phyloP scores from a whole-genome alignment of 2,797 vertebrate species.

The Peromyscus nudipes region DNA sequence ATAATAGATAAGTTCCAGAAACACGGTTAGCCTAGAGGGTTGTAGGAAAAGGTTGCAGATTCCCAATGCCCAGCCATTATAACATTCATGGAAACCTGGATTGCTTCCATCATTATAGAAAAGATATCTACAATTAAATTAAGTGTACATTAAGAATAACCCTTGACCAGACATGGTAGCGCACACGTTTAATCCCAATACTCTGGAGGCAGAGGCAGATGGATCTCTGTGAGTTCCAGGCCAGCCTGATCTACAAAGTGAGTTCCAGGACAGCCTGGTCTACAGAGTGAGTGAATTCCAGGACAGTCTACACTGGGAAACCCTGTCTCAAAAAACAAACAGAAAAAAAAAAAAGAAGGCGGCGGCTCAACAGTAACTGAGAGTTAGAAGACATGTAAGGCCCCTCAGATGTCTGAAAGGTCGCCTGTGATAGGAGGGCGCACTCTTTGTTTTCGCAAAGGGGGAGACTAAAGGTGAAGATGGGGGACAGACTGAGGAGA shows the following conservation, averaged over 20 bases:
- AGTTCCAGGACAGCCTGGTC: background rate
- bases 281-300: background rate
- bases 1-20: constrained; percentile 40
- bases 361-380: background rate
- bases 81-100: background rate
- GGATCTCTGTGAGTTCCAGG: background rate
- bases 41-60: constrained; percentile 27
- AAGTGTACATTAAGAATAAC: constrained; percentile 9
- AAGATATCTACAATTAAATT: background rate
- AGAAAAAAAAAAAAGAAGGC: background rate
- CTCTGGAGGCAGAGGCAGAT: background rate
- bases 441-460: background rate
- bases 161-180: too few relatives aligned
- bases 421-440: background rate
- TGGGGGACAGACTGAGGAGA: background rate
- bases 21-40: constrained; percentile 32
- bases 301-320: background rate
- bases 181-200: background rate
- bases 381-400: background rate
- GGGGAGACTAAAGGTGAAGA: background rate
- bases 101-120: background rate
- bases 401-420: background rate
- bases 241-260: background rate
- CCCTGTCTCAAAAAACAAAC: background rate
- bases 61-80: background rate